Evolutionary conservation across 2,797 vertebrate species (phyloP).

Genomic region (Acanthurus leucopareius): DNA sequence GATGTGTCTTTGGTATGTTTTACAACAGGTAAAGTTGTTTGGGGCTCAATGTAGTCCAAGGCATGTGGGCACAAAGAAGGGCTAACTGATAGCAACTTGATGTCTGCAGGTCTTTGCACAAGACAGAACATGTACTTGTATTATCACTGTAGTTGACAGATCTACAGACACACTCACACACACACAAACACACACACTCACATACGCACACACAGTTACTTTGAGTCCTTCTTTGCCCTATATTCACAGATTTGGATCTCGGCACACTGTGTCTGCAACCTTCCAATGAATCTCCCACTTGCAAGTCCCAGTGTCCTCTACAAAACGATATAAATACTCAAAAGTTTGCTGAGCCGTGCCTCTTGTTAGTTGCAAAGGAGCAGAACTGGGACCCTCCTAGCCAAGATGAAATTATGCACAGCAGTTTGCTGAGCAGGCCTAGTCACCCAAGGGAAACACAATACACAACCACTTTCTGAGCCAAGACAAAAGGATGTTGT

Average conservation of each 20-base stretch:
- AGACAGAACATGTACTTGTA: constrained; percentile 67
- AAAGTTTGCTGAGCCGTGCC: constrained; percentile 11
- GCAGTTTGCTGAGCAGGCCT: constrained; percentile 32
- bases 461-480: constrained; percentile 47
- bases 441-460: constrained; percentile 55
- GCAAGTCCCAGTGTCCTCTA: constrained; percentile 25
- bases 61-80: constrained; percentile 55
- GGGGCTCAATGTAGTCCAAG: constrained; percentile 47
- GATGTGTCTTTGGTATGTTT: constrained; percentile 68
- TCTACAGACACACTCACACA: constrained; percentile 24
- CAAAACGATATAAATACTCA: constrained; percentile 35
- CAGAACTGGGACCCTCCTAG: constrained; percentile 41
- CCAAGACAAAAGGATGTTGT: constrained; percentile 28
- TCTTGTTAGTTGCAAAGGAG: constrained; percentile 49
- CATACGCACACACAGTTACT: constrained; percentile 42
- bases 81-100: constrained; percentile 63
- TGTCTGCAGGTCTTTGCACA: constrained; percentile 69
- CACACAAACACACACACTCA: constrained; percentile 29
- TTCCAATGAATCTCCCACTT: constrained; percentile 35
- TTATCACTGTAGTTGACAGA: constrained; percentile 66
- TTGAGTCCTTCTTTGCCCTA: constrained; percentile 45
- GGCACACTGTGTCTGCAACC: constrained; percentile 41
- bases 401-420: constrained; percentile 45
- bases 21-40: constrained; percentile 32
- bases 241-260: constrained; percentile 60